Conservation (phyloP, 2,888 invertebrate genomes). For the Masnerella sp. region DNA sequence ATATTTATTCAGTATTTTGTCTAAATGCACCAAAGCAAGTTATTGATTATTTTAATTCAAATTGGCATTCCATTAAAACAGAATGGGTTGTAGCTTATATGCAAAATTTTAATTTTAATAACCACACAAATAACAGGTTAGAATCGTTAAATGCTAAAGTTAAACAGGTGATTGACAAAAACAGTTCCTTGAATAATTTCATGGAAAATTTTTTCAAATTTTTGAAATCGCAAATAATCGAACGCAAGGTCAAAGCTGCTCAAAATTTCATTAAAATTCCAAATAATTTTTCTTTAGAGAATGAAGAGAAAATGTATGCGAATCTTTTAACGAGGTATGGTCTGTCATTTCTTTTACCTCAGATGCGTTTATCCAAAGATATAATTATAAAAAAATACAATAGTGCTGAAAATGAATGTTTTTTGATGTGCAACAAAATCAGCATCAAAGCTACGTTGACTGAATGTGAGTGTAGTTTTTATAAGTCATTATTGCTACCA, state of each 20-base stretch:
- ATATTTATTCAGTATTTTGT: constrained; percentile 29
- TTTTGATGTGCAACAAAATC: not conserved
- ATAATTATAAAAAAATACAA: not conserved
- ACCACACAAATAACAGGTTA: constrained; percentile 14
- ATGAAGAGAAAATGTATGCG: not conserved
- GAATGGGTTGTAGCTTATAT: constrained; percentile 46
- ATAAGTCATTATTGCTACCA: not conserved
- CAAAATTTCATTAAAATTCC: constrained; percentile 2
- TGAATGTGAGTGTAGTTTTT: not conserved
- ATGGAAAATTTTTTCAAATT: not conserved
- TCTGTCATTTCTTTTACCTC: not conserved
- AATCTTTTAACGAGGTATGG: constrained; percentile 2
- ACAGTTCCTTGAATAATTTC: not conserved
- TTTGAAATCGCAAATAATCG: constrained; percentile 9
- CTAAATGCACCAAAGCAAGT: constrained; percentile 23
- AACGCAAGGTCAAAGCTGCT: constrained; percentile 2
- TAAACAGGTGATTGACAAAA: constrained; percentile 11
- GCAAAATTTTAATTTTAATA: constrained; percentile 9
- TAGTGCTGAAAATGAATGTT: not conserved
- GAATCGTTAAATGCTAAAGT: constrained; percentile 19
- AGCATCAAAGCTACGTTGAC: not conserved
- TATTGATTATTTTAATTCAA: constrained; percentile 50
- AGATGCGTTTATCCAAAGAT: too few species aligned
- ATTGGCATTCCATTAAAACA: constrained; percentile 56
- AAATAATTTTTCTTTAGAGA: not conserved